Percentiles rank a stretch among this genome's conserved stretches.
Evolutionary conservation across 2,888 invertebrate species (phyloP).

Genomic region (Caenorhabditis auriculariae): DNA sequence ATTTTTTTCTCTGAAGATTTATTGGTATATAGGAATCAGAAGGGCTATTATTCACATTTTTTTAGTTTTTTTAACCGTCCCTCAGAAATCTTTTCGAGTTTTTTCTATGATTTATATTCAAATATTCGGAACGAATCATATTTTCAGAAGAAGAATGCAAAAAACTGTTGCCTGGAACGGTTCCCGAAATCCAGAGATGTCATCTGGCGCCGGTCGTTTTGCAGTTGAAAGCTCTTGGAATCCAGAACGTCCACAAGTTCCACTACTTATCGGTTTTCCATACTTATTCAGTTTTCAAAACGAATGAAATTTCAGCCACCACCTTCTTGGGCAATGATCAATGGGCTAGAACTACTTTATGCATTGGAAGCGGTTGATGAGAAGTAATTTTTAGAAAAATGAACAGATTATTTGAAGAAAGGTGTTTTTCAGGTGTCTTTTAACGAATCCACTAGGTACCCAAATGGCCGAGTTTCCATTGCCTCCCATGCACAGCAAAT

Average conservation of each 20-base stretch:
- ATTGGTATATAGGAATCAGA: no score
- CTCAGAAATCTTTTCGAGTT: no score
- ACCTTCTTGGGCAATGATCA: slow-evolving; percentile 81
- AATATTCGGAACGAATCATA: no score
- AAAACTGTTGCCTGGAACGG: slow-evolving; percentile 74
- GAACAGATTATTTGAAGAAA: neutral
- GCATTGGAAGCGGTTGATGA: slow-evolving; percentile 81
- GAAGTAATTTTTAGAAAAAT: slow-evolving; percentile 46
- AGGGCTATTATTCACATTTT: no score
- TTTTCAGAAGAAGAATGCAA: slow-evolving; percentile 74
- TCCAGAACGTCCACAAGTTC: slow-evolving; percentile 86
- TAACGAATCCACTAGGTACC: slow-evolving; percentile 79
- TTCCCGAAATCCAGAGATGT: slow-evolving; percentile 89
- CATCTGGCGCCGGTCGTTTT: slow-evolving; percentile 82
- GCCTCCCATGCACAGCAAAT: slow-evolving; percentile 82
- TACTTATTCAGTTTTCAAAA: neutral
- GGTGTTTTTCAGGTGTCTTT: slow-evolving; percentile 68
- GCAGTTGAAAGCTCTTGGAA: slow-evolving; percentile 89
- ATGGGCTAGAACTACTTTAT: slow-evolving; percentile 83
- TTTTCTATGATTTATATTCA: no score
- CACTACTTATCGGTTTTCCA: slow-evolving; percentile 74
- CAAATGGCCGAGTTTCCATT: slow-evolving; percentile 90
- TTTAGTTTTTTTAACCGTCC: no score
- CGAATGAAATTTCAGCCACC: slow-evolving; percentile 79
- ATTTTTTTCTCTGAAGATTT: no score